phyloP scores from a whole-genome alignment of 2,888 invertebrate species.

The Limnephilus lunatus region DNA sequence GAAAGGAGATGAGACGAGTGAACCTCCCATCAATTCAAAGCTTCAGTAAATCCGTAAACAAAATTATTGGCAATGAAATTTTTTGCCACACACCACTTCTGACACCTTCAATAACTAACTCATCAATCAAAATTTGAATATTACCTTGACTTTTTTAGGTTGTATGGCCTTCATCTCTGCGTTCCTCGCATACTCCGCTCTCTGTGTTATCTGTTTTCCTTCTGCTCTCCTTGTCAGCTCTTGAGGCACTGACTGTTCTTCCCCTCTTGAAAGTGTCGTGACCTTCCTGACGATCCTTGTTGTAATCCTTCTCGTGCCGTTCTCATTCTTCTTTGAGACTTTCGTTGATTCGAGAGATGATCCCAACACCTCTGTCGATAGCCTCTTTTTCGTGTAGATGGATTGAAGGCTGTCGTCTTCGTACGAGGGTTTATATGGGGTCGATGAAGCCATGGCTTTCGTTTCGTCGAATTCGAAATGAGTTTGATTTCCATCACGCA shows the following conservation, averaged over 20 bases:
- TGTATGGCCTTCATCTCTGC: constrained; percentile 79
- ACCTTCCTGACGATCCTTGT: constrained; percentile 92
- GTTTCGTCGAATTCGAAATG: constrained; percentile 74
- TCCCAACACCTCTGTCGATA: constrained; percentile 91
- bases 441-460: constrained; percentile 68
- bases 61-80: constrained; percentile 16
- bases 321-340: constrained; percentile 87
- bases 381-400: constrained; percentile 88
- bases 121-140: constrained; percentile 28
- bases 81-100: not conserved
- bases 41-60: not conserved
- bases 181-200: constrained; percentile 78
- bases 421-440: constrained; percentile 73
- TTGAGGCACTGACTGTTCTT: constrained; percentile 86
- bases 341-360: constrained; percentile 90
- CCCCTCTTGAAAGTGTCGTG: constrained; percentile 91
- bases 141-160: constrained; percentile 88
- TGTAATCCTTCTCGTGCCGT: constrained; percentile 89
- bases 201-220: constrained; percentile 77
- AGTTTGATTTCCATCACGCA: constrained; percentile 76
- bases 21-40: not conserved
- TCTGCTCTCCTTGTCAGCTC: constrained; percentile 80
- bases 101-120: not conserved
- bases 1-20: not conserved
- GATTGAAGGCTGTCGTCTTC: constrained; percentile 82